A percentile compares a stretch with the other conserved stretches of the same genome.
These are phyloP conservation scores for Montipora cactus DNA, from an alignment of 64 coral and sea anemone genomes.

Conservation along the genomic window DNA sequence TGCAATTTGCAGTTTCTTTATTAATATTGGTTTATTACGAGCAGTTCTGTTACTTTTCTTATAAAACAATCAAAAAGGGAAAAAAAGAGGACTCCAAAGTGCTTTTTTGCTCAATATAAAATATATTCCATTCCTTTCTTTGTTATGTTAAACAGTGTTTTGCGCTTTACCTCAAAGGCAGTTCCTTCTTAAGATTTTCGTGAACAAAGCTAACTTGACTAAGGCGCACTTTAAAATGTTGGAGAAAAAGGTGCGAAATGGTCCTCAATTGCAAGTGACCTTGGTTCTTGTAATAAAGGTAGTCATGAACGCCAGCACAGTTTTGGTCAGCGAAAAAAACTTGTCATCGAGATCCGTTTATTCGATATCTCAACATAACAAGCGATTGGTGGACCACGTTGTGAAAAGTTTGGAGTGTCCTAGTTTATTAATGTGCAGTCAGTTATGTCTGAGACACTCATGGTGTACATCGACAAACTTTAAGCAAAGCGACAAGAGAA, in stretches of 20 bases:
- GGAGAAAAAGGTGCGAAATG: neutral
- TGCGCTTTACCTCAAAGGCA: too few relatives aligned
- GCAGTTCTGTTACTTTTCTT: too few relatives aligned
- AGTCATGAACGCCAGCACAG: neutral
- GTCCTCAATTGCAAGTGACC: neutral
- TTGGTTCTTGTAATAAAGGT: neutral
- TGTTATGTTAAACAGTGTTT: too few relatives aligned
- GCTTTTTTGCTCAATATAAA: too few relatives aligned
- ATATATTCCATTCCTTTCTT: too few relatives aligned
- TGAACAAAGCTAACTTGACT: too few relatives aligned
- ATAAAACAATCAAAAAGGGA: too few relatives aligned
- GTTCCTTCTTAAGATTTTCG: too few relatives aligned
- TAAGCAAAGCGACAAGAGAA: neutral
- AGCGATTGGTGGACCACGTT: neutral
- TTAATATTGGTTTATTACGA: too few relatives aligned
- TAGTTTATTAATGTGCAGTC: slow-evolving; percentile 4
- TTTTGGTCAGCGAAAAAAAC: neutral
- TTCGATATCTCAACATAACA: neutral
- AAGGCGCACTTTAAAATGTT: too few relatives aligned
- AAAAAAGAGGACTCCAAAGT: too few relatives aligned
- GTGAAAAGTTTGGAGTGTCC: neutral
- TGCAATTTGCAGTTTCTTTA: too few relatives aligned
- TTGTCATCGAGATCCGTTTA: neutral
- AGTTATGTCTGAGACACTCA: neutral
- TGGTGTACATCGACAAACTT: slow-evolving; percentile 13